Percentiles rank a stretch among this genome's conserved stretches.
Evolutionary conservation across 1,140 invertebrate species (phyloP).

Genomic region (Temnothorax nylanderi): DNA sequence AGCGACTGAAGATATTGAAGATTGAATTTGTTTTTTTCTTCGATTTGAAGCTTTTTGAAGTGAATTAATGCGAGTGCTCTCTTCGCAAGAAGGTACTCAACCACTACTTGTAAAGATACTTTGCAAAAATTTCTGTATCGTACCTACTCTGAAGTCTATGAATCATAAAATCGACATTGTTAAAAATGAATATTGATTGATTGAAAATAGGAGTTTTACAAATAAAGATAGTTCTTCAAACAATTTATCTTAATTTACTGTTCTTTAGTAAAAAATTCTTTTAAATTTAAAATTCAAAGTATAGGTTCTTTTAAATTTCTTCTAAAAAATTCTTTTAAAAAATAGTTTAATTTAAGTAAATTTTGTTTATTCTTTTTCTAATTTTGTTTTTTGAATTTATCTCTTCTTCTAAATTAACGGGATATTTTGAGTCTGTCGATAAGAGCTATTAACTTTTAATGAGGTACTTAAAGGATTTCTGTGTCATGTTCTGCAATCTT

Average conservation of each 20-base stretch:
- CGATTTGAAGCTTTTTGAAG: not conserved
- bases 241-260: not conserved
- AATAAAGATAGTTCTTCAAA: not conserved
- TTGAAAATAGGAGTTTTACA: not conserved
- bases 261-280: not conserved
- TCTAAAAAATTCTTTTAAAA: too few species aligned
- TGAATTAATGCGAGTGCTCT: constrained; percentile 10
- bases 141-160: not conserved
- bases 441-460: not conserved
- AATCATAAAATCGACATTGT: not conserved
- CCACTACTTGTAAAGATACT: not conserved
- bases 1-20: not conserved
- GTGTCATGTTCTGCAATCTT: constrained; percentile 20
- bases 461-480: constrained; percentile 19
- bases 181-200: not conserved
- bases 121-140: not conserved
- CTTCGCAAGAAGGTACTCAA: not conserved
- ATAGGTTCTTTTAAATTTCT: too few species aligned
- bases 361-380: not conserved
- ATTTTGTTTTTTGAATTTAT: not conserved
- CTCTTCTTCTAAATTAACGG: not conserved
- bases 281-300: too few species aligned
- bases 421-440: not conserved
- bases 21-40: constrained; percentile 11
- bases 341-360: not conserved